A percentile compares a stretch with the other conserved stretches of the same genome.
Evolutionary conservation across 2,797 vertebrate species (phyloP).

Genomic region (Sphaeramia orbicularis): DNA sequence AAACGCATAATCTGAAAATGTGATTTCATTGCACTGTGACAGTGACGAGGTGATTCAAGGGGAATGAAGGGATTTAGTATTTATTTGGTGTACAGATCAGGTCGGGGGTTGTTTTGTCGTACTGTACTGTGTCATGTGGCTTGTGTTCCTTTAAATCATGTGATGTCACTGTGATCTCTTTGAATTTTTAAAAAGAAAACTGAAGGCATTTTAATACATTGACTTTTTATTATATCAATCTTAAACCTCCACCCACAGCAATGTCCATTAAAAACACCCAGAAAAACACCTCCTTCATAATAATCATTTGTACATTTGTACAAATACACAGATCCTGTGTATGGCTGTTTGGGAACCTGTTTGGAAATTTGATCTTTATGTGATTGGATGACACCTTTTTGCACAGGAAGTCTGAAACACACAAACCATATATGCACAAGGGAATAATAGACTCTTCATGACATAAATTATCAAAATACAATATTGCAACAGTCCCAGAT

Average conservation of each 20-base stretch:
- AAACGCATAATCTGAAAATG: neutral
- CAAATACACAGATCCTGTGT: slow-evolving; percentile 92
- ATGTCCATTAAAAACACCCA: slow-evolving; percentile 95
- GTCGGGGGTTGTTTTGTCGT: slow-evolving; percentile 1
- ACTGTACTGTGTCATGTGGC: slow-evolving; percentile 21
- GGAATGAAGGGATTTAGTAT: slow-evolving; percentile 1
- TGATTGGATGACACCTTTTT: slow-evolving; percentile 85
- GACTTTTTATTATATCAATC: slow-evolving; percentile 85
- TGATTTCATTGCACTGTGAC: slow-evolving; percentile 7
- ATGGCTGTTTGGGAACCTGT: slow-evolving; percentile 84
- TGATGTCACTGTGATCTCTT: slow-evolving; percentile 25
- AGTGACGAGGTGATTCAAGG: neutral
- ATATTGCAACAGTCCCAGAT: slow-evolving; percentile 99
- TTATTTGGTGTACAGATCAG: slow-evolving; percentile 30
- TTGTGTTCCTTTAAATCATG: slow-evolving; percentile 2
- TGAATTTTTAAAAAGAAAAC: neutral
- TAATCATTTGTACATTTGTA: slow-evolving; percentile 92
- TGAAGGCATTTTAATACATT: slow-evolving; percentile 63
- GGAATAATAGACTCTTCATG: slow-evolving; percentile 89
- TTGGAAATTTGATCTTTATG: slow-evolving; percentile 85
- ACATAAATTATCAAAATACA: slow-evolving; percentile 87
- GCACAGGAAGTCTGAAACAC: slow-evolving; percentile 91
- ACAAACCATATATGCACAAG: slow-evolving; percentile 87
- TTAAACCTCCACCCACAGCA: slow-evolving; percentile 83
- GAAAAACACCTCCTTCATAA: slow-evolving; percentile 89